These are phyloP conservation scores for Drosophila imparisetae DNA, from an alignment of 2,888 invertebrate genomes.

Conservation along the genomic window DNA sequence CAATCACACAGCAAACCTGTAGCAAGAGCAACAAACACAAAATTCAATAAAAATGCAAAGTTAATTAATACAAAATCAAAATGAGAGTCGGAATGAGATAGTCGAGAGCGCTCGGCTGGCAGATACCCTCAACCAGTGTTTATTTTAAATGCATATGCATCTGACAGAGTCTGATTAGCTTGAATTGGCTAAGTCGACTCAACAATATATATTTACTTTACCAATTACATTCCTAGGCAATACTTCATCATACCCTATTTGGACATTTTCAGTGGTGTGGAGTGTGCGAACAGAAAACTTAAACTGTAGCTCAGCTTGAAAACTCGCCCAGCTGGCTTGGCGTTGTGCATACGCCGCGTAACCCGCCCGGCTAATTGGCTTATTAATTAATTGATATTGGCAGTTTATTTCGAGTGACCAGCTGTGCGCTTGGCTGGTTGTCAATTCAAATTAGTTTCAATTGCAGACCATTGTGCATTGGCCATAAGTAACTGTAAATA, in stretches of 20 bases:
- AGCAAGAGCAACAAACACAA: constrained; percentile 35
- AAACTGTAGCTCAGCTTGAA: constrained; percentile 10
- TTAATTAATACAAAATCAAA: constrained; percentile 56
- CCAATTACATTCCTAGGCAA: neutral
- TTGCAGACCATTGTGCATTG: constrained; percentile 8
- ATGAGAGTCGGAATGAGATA: neutral
- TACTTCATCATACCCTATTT: neutral
- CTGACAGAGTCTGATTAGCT: neutral
- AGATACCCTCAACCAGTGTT: neutral
- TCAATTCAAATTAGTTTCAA: constrained; percentile 48
- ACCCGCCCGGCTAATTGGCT: constrained; percentile 56
- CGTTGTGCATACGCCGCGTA: constrained; percentile 55
- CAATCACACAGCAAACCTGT: constrained; percentile 23
- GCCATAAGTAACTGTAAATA: constrained; percentile 43
- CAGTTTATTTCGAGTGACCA: constrained; percentile 35
- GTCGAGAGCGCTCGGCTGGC: neutral
- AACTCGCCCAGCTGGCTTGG: constrained; percentile 33
- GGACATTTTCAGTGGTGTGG: neutral
- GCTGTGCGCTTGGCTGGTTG: constrained; percentile 33
- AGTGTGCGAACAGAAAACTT: neutral
- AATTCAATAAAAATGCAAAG: constrained; percentile 72
- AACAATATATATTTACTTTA: neutral
- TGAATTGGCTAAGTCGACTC: neutral
- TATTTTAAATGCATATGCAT: too few relatives aligned
- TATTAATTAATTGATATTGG: constrained; percentile 69